Percentiles rank a stretch among this genome's conserved stretches.
Evolutionary conservation across 2,888 invertebrate species (phyloP).

Genomic region (Eupithecia dodoneata): DNA sequence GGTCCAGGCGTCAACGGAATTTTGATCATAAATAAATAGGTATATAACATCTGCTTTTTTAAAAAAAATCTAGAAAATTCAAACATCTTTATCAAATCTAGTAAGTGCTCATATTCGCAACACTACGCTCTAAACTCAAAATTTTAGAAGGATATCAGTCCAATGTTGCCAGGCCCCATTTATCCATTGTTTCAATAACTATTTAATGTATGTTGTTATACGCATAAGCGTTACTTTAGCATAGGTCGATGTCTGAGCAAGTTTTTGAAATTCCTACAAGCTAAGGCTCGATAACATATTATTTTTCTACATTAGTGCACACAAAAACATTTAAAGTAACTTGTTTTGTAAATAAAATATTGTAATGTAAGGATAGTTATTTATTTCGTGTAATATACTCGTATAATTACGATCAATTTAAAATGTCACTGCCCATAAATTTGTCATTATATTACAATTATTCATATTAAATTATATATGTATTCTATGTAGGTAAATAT

Average conservation of each 20-base stretch:
- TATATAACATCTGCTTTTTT: not conserved
- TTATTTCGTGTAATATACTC: slow-evolving; percentile 14
- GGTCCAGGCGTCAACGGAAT: not conserved
- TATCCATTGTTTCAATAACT: not conserved
- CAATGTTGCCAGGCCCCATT: not conserved
- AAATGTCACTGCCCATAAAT: slow-evolving; percentile 9
- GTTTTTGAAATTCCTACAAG: not conserved
- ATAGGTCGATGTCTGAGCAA: not conserved
- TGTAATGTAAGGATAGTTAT: slow-evolving; percentile 15
- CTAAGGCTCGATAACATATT: not conserved
- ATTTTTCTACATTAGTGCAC: not conserved
- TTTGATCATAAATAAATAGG: not conserved
- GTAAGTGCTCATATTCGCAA: no score
- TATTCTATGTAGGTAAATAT: not conserved
- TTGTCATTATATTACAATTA: not conserved
- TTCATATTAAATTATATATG: no score
- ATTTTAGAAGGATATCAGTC: not conserved
- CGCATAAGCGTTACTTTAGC: not conserved
- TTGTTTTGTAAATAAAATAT: slow-evolving; percentile 27
- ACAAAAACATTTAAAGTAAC: not conserved
- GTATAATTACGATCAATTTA: not conserved
- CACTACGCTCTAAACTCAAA: not conserved
- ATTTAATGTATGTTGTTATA: not conserved
- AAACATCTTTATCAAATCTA: no score
- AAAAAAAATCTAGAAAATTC: not conserved